Base-by-base conservation (phyloP, 2,888 invertebrate species). In the Mesopsocus fuscifrons region DNA sequence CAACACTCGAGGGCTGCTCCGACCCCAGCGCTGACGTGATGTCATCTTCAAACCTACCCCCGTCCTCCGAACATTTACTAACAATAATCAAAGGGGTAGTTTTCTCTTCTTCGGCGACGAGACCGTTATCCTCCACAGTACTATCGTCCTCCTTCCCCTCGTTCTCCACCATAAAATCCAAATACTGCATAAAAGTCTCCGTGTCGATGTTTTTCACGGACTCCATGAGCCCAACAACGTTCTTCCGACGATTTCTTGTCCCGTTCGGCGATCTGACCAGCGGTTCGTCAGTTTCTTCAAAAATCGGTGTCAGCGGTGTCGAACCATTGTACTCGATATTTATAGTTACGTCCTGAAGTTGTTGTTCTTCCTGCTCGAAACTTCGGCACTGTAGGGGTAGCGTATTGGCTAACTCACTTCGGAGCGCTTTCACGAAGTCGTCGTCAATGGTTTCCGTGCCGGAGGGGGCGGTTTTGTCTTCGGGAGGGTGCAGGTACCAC, bases 401-500 rank as follows among this genome's bases (percentile, higher is more conserved):
- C 57, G 79, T 80, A 51, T 74, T 67, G 50, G 73, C 65, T 34
- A 80, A 57, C 56, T 80, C 80, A 52, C 75, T 77, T 46, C 79
- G 62, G 46, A 80, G 66, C 1, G 78, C 78, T 31, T 72, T 66
- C 52, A 78, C 75, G 50, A 75, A 73, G 53, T 77, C 78, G 52
- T 77, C 77, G 52, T 79, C 76, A 46, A 77, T 60, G 15, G 66
- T 67, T 51, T 54, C 46, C 46, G 47, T 22, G 41, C 45, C 11
- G 45, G 43, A 26, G 26, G 43, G 38, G 45, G 43, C 26, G 26
- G 43, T 41, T 31, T 43, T 20, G 16, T 18, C 44, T 23, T 45
- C 42, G 2, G 49, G 50, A 11, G 49, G 50, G 48, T 53, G 53
- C 6, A 54, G 44, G 42, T 49, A 54, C 54, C 54, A 54, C 3